phyloP scores from a whole-genome alignment of 2,888 invertebrate genomes.

The Glaucopsyche alexis region DNA sequence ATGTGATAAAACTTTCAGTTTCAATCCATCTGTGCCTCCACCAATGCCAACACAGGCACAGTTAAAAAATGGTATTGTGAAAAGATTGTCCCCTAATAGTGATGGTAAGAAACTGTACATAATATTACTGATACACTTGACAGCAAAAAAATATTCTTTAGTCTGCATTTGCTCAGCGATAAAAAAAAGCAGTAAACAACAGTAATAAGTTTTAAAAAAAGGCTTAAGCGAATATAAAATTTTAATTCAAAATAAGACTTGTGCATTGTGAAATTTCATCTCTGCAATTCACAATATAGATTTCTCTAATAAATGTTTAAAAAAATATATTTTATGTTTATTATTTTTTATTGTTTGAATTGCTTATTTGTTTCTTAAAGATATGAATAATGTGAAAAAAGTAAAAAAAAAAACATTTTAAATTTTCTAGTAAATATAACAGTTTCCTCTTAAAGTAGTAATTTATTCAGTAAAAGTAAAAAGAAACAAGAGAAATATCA shows the following conservation, averaged over 20 bases:
- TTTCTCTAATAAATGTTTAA: slow-evolving; percentile 18
- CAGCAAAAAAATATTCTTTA: slow-evolving; percentile 24
- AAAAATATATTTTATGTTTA: slow-evolving; percentile 18
- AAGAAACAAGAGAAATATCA: slow-evolving; percentile 19
- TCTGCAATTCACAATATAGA: slow-evolving; percentile 26
- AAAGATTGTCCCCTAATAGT: slow-evolving; percentile 43
- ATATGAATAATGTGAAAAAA: neutral
- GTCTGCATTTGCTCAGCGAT: slow-evolving; percentile 40
- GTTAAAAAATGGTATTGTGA: slow-evolving; percentile 43
- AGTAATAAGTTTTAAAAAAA: slow-evolving; percentile 33
- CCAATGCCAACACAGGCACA: slow-evolving; percentile 44
- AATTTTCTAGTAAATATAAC: neutral
- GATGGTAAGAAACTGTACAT: slow-evolving; percentile 46
- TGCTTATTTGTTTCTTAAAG: neutral
- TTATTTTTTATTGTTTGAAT: slow-evolving; percentile 1
- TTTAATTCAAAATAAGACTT: slow-evolving; percentile 26
- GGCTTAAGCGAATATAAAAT: slow-evolving; percentile 42
- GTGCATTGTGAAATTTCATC: slow-evolving; percentile 26
- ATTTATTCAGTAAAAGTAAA: slow-evolving; percentile 10
- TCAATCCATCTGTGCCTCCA: slow-evolving; percentile 16
- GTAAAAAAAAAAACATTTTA: neutral
- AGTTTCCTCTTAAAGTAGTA: neutral
- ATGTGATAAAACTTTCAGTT: slow-evolving; percentile 13
- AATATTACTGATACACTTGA: slow-evolving; percentile 26
- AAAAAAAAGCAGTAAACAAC: slow-evolving; percentile 31